Conservation (phyloP, 1,140 invertebrate species). For the Drosophila subpulchrella region DNA sequence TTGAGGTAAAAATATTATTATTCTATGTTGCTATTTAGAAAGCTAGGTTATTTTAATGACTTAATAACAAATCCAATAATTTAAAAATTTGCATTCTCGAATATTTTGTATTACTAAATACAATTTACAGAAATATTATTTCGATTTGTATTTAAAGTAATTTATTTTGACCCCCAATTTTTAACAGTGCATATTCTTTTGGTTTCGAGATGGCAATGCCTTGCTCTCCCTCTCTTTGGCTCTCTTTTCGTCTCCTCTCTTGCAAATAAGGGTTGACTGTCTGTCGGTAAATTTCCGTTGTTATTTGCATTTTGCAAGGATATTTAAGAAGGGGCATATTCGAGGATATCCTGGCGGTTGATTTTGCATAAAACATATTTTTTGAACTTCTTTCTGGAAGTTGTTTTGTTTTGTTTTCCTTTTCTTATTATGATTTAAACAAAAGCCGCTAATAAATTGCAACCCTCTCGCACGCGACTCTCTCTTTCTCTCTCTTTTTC, state of each 20-base stretch:
- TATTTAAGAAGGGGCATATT: slow-evolving; percentile 29
- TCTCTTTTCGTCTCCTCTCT: slow-evolving; percentile 11
- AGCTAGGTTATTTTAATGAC: not conserved
- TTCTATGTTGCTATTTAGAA: not conserved
- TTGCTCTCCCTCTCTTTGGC: slow-evolving; percentile 2
- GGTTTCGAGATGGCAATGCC: slow-evolving; percentile 41
- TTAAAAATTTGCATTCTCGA: no score
- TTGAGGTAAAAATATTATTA: not conserved
- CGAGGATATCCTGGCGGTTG: slow-evolving; percentile 35
- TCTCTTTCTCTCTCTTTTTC: slow-evolving; percentile 9
- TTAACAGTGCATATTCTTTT: slow-evolving; percentile 26
- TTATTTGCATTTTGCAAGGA: slow-evolving; percentile 55
- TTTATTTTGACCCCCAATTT: slow-evolving; percentile 9
- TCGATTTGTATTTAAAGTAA: not conserved
- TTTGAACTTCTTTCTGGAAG: slow-evolving; percentile 13
- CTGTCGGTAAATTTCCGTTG: slow-evolving; percentile 59
- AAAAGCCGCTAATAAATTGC: slow-evolving; percentile 36
- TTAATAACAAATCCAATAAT: no score
- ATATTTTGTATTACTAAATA: not conserved
- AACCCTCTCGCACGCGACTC: slow-evolving; percentile 19
- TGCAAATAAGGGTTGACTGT: slow-evolving; percentile 52
- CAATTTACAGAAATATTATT: not conserved
- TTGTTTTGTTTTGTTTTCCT: slow-evolving; percentile 15
- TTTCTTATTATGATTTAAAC: slow-evolving; percentile 31
- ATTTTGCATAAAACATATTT: slow-evolving; percentile 29